These are phyloP conservation scores for Tautogolabrus adspersus DNA, from an alignment of 2,113 vertebrate species.

Conservation along the genomic window DNA sequence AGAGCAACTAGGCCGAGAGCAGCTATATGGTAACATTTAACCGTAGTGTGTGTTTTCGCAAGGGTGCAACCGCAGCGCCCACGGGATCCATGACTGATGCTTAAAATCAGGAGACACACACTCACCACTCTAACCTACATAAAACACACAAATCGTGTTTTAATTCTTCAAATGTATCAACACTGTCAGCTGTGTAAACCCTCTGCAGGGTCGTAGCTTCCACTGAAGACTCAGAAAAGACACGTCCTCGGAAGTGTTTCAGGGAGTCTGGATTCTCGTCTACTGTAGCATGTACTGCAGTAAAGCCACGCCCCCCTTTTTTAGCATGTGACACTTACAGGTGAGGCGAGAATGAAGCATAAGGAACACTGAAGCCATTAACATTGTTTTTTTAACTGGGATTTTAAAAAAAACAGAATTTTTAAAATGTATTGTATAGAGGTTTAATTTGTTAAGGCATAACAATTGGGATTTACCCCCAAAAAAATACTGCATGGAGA, in stretches of 20 bases:
- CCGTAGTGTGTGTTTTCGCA: neutral
- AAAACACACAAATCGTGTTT: constrained; percentile 17
- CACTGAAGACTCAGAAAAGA: neutral
- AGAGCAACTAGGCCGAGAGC: constrained; percentile 17
- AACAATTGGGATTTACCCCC: too few relatives aligned
- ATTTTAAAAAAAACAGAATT: too few relatives aligned
- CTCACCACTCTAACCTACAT: neutral
- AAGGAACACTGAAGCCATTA: neutral
- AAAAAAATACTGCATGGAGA: too few relatives aligned
- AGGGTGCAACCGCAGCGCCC: neutral
- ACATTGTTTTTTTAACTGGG: too few relatives aligned
- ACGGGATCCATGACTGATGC: neutral
- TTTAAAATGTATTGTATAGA: too few relatives aligned
- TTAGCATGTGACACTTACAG: too few relatives aligned
- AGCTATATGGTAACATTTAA: neutral
- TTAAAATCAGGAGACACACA: neutral
- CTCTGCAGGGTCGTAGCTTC: neutral
- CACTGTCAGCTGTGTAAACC: constrained; percentile 1
- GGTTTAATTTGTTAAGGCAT: too few relatives aligned
- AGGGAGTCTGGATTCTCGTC: neutral
- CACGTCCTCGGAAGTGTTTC: neutral
- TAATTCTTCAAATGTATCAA: constrained; percentile 7
- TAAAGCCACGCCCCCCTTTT: neutral
- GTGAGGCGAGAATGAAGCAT: neutral
- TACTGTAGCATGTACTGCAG: neutral